Evolutionary conservation across 2,797 vertebrate genomes (phyloP).

Genomic region (Cyprinella venusta): DNA sequence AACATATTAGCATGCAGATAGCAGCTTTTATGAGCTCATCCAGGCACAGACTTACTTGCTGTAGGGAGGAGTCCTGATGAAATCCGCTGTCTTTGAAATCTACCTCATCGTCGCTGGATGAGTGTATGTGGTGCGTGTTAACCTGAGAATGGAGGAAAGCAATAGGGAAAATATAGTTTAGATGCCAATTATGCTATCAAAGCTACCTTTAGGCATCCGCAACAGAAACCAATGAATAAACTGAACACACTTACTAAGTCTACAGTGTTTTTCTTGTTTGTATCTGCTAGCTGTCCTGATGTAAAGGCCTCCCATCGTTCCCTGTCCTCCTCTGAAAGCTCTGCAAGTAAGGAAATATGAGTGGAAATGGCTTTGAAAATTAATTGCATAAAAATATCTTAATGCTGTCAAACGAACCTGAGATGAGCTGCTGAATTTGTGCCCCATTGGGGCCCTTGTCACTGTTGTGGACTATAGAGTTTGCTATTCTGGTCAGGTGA

Average conservation of each 20-base stretch:
- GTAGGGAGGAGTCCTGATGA: conserved; percentile 96
- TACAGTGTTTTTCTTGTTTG: conserved; percentile 93
- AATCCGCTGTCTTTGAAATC: conserved; percentile 98
- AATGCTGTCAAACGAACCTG: conserved; percentile 74
- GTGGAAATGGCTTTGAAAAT: background rate
- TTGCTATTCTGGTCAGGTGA: conserved; percentile 97
- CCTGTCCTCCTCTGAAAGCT: conserved; percentile 87
- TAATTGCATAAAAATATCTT: background rate
- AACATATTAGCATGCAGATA: background rate
- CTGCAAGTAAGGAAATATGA: conserved; percentile 70
- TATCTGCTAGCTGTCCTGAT: conserved; percentile 91
- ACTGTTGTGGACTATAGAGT: conserved; percentile 94
- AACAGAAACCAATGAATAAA: background rate
- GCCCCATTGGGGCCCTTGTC: conserved; percentile 93
- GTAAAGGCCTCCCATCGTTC: conserved; percentile 95
- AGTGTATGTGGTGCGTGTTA: conserved; percentile 97
- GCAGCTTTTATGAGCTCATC: conserved; percentile 40
- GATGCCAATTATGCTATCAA: background rate
- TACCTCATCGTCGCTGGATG: conserved; percentile 97
- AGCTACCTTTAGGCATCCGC: background rate
- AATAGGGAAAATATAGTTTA: background rate
- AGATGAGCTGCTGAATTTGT: conserved; percentile 88
- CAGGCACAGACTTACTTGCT: conserved; percentile 89
- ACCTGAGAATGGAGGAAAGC: conserved; percentile 71
- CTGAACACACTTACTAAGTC: conserved; percentile 79